phyloP scores from a whole-genome alignment of 2,888 invertebrate genomes.

The Pseudolycoriella hygida region DNA sequence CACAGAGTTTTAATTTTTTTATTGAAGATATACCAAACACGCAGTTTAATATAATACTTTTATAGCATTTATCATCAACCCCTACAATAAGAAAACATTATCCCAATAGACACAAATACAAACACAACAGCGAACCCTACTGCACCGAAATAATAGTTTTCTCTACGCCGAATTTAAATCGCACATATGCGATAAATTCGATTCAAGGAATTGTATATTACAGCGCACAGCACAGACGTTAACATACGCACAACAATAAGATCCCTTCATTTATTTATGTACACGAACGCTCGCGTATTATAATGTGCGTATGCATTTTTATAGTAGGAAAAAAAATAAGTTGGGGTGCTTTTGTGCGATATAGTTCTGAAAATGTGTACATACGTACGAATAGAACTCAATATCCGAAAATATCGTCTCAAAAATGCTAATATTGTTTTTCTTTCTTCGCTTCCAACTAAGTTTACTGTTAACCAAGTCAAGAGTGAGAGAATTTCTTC shows the following conservation, averaged over 20 bases:
- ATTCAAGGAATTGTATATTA: not conserved
- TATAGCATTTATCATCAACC: not conserved
- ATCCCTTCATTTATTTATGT: not conserved
- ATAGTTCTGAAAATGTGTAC: too few relatives aligned
- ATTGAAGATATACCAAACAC: not conserved
- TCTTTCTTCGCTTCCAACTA: too few relatives aligned
- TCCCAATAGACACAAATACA: too few relatives aligned
- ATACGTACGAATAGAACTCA: too few relatives aligned
- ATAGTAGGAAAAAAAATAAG: too few relatives aligned
- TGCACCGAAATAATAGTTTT: not conserved
- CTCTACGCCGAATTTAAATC: not conserved
- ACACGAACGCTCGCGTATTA: not conserved
- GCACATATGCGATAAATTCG: slow-evolving; percentile 1
- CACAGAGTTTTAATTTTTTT: too few relatives aligned
- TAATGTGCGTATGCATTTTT: not conserved
- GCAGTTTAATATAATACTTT: not conserved
- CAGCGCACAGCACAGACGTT: not conserved
- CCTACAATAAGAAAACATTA: not conserved
- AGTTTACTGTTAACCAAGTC: too few relatives aligned
- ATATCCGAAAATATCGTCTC: too few relatives aligned
- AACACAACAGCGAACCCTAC: too few relatives aligned
- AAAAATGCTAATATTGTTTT: too few relatives aligned
- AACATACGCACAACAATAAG: not conserved
- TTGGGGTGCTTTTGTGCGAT: too few relatives aligned
- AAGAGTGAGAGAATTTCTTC: too few relatives aligned